phyloP scores from a whole-genome alignment of 2,888 invertebrate genomes.

The Charanyca ferruginea region DNA sequence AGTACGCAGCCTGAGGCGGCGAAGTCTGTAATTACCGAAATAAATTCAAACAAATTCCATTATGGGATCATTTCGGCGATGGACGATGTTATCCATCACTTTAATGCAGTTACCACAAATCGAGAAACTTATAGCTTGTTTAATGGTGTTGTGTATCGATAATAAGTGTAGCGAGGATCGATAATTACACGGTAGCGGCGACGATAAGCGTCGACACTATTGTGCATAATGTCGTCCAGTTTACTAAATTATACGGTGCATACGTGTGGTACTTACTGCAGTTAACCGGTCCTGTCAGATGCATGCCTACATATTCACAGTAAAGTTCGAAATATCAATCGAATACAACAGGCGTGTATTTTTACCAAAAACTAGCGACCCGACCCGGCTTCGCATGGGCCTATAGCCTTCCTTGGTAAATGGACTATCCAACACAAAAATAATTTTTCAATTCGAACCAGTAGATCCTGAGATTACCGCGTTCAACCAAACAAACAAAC shows the following conservation, averaged over 20 bases:
- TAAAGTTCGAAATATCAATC: too few species aligned
- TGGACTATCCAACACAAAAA: too few species aligned
- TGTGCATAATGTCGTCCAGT: conserved; percentile 86
- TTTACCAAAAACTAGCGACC: too few species aligned
- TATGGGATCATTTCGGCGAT: conserved; percentile 66
- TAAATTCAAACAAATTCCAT: conserved; percentile 82
- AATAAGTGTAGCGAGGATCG: conserved; percentile 77
- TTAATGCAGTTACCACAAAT: conserved; percentile 82
- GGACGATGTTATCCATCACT: conserved; percentile 82
- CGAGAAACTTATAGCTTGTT: conserved; percentile 76
- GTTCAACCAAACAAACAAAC: too few species aligned
- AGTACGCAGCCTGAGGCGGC: conserved; percentile 64
- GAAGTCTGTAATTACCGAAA: conserved; percentile 76
- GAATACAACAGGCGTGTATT: not conserved
- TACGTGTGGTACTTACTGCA: conserved; percentile 57
- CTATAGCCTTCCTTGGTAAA: too few species aligned
- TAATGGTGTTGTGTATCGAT: conserved; percentile 78
- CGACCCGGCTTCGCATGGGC: too few species aligned
- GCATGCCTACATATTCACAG: not conserved
- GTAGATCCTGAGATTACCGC: too few species aligned
- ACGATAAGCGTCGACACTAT: conserved; percentile 85
- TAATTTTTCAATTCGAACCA: too few species aligned
- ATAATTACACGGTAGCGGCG: conserved; percentile 85
- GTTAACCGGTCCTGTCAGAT: conserved; percentile 69
- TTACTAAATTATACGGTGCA: conserved; percentile 85